A percentile compares a stretch with the other conserved stretches of the same genome.
phyloP scores from a whole-genome alignment of 2,797 vertebrate species.

The Rhabdomys pumilio region DNA sequence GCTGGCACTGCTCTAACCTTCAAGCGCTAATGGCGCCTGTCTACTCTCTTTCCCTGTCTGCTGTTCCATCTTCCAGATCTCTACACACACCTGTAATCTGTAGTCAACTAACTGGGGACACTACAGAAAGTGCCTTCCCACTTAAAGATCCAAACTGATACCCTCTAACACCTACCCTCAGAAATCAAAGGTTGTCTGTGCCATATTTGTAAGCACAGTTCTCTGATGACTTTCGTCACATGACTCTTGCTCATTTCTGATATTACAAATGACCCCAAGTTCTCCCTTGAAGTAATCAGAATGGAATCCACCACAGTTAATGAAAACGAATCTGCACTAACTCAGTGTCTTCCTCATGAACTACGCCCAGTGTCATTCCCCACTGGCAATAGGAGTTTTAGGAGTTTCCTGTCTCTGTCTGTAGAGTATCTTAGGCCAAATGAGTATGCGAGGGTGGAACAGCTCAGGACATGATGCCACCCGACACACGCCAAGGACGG shows the following conservation, averaged over 20 bases:
- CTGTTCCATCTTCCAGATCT: neutral
- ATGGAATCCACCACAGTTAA: conserved; percentile 50
- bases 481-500: conserved; percentile 17
- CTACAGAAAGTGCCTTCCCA: conserved; percentile 17
- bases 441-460: conserved; percentile 53
- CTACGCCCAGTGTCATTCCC: conserved; percentile 29
- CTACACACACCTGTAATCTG: neutral
- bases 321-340: conserved; percentile 64
- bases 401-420: conserved; percentile 79
- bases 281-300: conserved; percentile 58
- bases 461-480: conserved; percentile 40
- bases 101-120: neutral
- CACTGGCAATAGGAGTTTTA: neutral
- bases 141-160: neutral
- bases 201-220: neutral
- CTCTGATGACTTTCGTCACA: conserved; percentile 40
- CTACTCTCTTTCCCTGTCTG: neutral
- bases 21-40: neutral
- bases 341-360: conserved; percentile 32
- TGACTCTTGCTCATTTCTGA: neutral
- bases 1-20: neutral
- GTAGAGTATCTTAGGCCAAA: conserved; percentile 50
- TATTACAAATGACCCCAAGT: conserved; percentile 47
- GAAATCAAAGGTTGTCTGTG: conserved; percentile 5
- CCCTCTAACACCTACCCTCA: neutral